phyloP scores from a whole-genome alignment of 2,113 vertebrate species.

The Neodontobutis hainanensis region DNA sequence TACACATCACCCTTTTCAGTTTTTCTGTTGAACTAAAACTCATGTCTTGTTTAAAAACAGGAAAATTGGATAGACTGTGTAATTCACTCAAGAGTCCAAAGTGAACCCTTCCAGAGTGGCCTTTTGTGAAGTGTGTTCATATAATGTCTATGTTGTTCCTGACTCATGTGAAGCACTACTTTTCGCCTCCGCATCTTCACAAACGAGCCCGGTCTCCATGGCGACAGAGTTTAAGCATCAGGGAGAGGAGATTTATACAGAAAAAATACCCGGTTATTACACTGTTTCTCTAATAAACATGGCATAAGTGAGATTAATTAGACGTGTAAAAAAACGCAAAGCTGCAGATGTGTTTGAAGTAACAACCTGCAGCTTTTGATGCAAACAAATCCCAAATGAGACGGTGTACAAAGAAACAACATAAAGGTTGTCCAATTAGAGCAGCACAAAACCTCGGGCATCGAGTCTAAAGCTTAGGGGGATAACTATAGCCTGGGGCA shows the following conservation, averaged over 20 bases:
- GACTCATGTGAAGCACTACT: slow-evolving; percentile 50
- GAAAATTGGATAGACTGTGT: background rate
- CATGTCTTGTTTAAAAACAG: background rate
- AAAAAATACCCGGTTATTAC: no score
- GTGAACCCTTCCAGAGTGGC: background rate
- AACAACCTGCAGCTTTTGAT: background rate
- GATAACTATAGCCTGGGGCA: background rate
- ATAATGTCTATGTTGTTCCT: slow-evolving; percentile 9
- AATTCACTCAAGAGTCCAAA: background rate
- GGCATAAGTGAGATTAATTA: background rate
- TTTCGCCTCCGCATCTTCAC: slow-evolving; percentile 38
- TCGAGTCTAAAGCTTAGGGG: background rate
- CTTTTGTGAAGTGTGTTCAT: background rate
- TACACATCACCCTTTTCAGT: no score
- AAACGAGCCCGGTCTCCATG: slow-evolving; percentile 59
- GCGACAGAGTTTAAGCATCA: slow-evolving; percentile 53
- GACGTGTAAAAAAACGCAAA: background rate
- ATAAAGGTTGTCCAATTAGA: background rate
- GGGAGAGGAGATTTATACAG: background rate
- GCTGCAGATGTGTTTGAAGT: background rate
- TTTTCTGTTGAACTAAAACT: background rate
- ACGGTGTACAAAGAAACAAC: background rate
- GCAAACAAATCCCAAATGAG: background rate
- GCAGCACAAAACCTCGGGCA: background rate
- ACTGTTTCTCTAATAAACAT: no score